A percentile compares a stretch with the other conserved stretches of the same genome.
These are phyloP conservation scores for Strigops habroptila DNA, from an alignment of 2,113 vertebrate genomes.

Conservation along the genomic window DNA sequence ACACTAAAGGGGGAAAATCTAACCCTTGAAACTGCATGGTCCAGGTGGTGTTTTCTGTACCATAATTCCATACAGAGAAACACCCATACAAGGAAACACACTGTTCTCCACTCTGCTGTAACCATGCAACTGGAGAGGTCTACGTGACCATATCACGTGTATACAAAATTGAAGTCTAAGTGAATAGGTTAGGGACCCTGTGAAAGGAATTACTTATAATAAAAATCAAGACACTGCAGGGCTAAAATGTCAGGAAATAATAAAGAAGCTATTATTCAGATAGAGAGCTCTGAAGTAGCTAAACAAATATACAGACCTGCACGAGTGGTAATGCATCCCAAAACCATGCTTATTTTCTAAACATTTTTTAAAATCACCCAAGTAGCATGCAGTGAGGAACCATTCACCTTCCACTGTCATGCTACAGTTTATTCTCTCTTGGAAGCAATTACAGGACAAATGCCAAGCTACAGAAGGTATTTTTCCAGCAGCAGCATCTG, in stretches of 20 bases:
- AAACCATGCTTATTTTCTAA: background rate
- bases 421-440: conserved; percentile 69
- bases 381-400: background rate
- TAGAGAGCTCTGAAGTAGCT: background rate
- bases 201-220: background rate
- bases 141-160: rapidly evolving
- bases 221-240: background rate
- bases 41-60: background rate
- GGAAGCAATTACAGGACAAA: conserved; percentile 74
- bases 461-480: conserved; percentile 73
- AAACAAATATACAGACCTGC: background rate
- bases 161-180: background rate
- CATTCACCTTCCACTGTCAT: conserved; percentile 49
- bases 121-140: background rate
- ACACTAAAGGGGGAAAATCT: rapidly evolving
- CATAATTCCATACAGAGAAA: background rate
- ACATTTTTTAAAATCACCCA: conserved; percentile 10
- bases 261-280: background rate
- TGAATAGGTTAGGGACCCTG: background rate
- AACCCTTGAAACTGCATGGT: background rate
- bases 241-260: background rate
- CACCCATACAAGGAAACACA: background rate
- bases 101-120: rapidly evolving
- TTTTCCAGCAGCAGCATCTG: conserved; percentile 84
- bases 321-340: background rate